Evolutionary conservation across 1,140 invertebrate genomes (phyloP).

Genomic region (Bicyclus anynana): DNA sequence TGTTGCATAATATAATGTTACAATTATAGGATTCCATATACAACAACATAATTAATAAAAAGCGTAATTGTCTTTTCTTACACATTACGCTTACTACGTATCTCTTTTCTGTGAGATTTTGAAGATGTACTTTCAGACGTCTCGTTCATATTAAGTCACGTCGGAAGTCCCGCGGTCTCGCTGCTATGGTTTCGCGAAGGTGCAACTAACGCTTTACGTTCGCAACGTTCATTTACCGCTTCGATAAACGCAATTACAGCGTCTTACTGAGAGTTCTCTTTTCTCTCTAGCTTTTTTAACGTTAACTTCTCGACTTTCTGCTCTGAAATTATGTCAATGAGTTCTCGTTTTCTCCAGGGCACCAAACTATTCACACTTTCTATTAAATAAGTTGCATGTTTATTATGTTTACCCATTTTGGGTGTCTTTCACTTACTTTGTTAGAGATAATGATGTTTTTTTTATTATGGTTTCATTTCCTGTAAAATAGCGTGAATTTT

Average conservation of each 20-base stretch:
- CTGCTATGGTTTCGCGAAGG: conserved; percentile 5
- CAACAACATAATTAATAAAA: no score
- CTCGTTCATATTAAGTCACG: no score
- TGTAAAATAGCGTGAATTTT: no score
- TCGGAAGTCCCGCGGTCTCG: no score
- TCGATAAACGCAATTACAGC: conserved; percentile 66
- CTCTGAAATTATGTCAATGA: conserved; percentile 39
- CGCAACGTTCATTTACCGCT: conserved; percentile 67
- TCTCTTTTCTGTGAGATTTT: no score
- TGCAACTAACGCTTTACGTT: conserved; percentile 54
- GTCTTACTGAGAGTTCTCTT: conserved; percentile 39
- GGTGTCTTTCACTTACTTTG: not conserved
- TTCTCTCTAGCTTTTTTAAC: conserved; percentile 31
- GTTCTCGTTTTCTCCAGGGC: conserved; percentile 21
- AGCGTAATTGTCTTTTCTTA: no score
- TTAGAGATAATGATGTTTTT: no score
- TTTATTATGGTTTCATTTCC: no score
- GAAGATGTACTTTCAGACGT: no score
- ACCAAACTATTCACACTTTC: conserved; percentile 19
- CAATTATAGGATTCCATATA: no score
- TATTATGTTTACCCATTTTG: conserved; percentile 3
- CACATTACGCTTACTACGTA: no score
- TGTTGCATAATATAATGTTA: no score
- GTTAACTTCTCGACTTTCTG: conserved; percentile 33
- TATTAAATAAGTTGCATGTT: not conserved